Percentiles rank a stretch among this genome's conserved stretches.
phyloP scores from a whole-genome alignment of 2,797 vertebrate genomes.

The Macropodus opercularis region DNA sequence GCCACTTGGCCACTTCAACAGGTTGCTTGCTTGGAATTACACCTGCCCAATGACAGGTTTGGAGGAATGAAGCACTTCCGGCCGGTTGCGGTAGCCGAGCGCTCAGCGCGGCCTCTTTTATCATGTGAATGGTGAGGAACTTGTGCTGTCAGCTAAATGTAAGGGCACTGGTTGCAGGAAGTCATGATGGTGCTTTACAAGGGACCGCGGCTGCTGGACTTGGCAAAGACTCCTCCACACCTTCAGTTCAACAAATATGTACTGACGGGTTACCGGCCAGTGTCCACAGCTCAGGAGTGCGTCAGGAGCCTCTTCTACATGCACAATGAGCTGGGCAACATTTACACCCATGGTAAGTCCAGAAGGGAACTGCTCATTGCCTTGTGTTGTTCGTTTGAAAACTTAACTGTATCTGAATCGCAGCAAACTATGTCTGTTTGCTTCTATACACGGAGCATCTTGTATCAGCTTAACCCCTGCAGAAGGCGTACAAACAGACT shows the following conservation, averaged over 20 bases:
- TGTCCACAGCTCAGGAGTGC: constrained; percentile 85
- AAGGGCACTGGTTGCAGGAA: constrained; percentile 31
- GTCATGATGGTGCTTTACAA: constrained; percentile 80
- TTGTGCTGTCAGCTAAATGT: constrained; percentile 34
- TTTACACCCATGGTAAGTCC: constrained; percentile 91
- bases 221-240: constrained; percentile 87
- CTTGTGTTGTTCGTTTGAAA: neutral
- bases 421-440: neutral
- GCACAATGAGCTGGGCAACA: constrained; percentile 95
- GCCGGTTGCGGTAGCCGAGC: constrained; percentile 7
- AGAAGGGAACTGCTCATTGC: neutral
- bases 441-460: neutral
- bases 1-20: constrained; percentile 71
- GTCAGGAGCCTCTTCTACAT: constrained; percentile 91
- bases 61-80: constrained; percentile 18
- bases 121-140: constrained; percentile 56
- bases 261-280: constrained; percentile 90
- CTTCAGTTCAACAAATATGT: constrained; percentile 94
- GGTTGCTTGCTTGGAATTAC: constrained; percentile 61
- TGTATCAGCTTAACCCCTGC: neutral
- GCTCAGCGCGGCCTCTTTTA: constrained; percentile 13
- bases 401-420: neutral
- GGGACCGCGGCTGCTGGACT: constrained; percentile 87
- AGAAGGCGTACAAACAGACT: constrained; percentile 5
- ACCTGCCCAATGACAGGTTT: constrained; percentile 63